Percentiles rank a stretch among this genome's conserved stretches.
phyloP scores from a whole-genome alignment of 1,140 invertebrate genomes.

The Adoxophyes honmai region DNA sequence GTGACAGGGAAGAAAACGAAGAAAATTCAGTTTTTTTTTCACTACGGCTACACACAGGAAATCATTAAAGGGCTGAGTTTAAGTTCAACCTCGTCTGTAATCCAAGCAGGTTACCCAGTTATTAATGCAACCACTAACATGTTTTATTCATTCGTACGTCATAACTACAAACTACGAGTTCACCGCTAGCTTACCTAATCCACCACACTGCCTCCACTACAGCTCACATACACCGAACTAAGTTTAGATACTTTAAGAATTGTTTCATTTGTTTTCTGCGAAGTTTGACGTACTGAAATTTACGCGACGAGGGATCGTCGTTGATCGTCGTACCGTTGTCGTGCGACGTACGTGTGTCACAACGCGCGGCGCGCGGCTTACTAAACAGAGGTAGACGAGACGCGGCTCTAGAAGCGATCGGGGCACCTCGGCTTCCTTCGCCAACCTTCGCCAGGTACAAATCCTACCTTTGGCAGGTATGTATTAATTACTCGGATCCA shows the following conservation, averaged over 20 bases:
- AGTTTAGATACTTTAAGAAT: slow-evolving; percentile 12
- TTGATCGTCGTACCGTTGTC: not conserved
- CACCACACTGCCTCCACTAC: slow-evolving; percentile 17
- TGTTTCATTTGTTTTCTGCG: slow-evolving; percentile 3
- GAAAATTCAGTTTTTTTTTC: no score
- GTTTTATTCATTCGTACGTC: no score
- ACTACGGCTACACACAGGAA: no score
- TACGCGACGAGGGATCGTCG: slow-evolving; percentile 26
- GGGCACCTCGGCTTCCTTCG: slow-evolving; percentile 35
- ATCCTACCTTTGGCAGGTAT: slow-evolving; percentile 31
- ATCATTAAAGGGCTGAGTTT: no score
- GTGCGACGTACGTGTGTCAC: slow-evolving; percentile 24
- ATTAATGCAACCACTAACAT: no score
- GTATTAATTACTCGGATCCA: slow-evolving; percentile 66
- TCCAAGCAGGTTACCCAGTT: no score
- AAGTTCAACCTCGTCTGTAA: no score
- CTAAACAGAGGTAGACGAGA: slow-evolving; percentile 37
- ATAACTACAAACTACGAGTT: no score
- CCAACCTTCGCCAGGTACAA: slow-evolving; percentile 43
- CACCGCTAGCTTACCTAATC: not conserved
- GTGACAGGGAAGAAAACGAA: no score
- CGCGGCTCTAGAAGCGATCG: slow-evolving; percentile 27
- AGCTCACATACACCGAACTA: slow-evolving; percentile 21
- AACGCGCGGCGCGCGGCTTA: slow-evolving; percentile 48
- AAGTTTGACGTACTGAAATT: slow-evolving; percentile 25